These are phyloP conservation scores for Sapajus apella DNA, from an alignment of 2,113 vertebrate species.

Conservation along the genomic window DNA sequence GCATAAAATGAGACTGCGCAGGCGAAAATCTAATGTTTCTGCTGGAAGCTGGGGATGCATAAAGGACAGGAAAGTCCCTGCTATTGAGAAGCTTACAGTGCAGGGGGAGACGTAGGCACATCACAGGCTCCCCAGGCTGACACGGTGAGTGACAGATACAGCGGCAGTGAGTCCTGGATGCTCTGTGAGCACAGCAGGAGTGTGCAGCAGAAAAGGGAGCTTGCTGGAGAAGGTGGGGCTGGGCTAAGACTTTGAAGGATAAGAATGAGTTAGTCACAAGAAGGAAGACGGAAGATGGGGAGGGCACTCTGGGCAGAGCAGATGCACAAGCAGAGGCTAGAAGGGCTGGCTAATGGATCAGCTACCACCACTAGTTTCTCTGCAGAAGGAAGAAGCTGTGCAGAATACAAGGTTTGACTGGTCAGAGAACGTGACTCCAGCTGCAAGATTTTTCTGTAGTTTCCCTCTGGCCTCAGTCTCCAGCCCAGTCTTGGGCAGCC, in stretches of 20 bases:
- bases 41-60: neutral
- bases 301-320: neutral
- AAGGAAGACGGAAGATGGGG: neutral
- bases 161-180: neutral
- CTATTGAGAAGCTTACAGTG: neutral
- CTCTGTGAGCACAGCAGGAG: neutral
- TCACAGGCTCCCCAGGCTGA: neutral
- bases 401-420: no score
- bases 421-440: neutral
- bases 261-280: neutral
- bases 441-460: neutral
- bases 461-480: neutral
- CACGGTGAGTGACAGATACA: neutral
- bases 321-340: neutral
- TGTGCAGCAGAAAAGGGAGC: accelerated
- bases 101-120: neutral
- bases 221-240: neutral
- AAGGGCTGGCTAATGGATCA: neutral
- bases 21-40: neutral
- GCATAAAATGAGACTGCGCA: neutral
- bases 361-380: neutral
- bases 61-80: no score
- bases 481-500: neutral
- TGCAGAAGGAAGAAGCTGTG: neutral
- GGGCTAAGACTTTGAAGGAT: neutral